These are phyloP conservation scores for Prionailurus bengalensis DNA, from an alignment of 2,113 vertebrate species.

Conservation along the genomic window DNA sequence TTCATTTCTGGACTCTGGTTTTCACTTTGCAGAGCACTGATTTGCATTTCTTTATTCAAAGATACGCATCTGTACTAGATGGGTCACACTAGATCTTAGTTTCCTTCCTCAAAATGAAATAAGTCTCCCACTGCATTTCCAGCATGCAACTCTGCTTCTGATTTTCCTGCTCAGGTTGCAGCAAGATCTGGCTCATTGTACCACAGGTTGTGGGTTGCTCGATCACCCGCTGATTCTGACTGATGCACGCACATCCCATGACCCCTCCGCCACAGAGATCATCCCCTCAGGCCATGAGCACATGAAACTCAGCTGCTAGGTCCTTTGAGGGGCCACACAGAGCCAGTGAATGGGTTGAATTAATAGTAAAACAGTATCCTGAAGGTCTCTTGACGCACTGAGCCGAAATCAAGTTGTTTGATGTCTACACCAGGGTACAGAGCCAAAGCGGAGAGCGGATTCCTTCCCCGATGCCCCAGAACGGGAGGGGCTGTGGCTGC, in stretches of 20 bases:
- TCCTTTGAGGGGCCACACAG: neutral
- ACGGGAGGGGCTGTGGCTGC: neutral
- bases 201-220: constrained; percentile 67
- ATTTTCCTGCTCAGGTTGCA: constrained; percentile 60
- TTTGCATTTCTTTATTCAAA: neutral
- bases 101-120: neutral
- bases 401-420: neutral
- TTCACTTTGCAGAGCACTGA: neutral
- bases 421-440: neutral
- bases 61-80: neutral
- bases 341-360: constrained; percentile 71
- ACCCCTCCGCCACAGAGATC: constrained; percentile 75
- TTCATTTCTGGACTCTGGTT: neutral
- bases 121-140: neutral
- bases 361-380: constrained; percentile 49
- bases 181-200: constrained; percentile 71
- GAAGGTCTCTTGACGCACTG: constrained; percentile 11
- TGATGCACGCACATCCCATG: constrained; percentile 39
- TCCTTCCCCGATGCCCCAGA: neutral
- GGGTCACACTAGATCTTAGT: neutral
- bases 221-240: constrained; percentile 74
- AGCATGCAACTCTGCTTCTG: neutral
- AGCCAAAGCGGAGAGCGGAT: neutral
- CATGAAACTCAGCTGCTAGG: constrained; percentile 71
- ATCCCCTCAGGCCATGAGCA: constrained; percentile 68